These are phyloP conservation scores for Oncorhynchus nerka DNA, from an alignment of 2,113 vertebrate species.

Conservation along the genomic window DNA sequence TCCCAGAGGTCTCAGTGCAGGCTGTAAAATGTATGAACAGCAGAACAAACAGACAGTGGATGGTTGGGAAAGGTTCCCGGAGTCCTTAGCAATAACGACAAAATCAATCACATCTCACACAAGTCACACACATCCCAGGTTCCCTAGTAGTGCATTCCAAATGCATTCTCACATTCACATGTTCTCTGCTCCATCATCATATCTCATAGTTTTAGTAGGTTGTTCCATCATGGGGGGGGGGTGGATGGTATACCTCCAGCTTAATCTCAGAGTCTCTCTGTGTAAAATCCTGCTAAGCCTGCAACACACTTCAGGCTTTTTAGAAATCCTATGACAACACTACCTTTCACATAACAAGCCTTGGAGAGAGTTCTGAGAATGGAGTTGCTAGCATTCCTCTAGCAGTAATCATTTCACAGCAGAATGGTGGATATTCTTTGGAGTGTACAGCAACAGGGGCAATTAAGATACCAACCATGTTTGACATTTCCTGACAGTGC, in stretches of 20 bases:
- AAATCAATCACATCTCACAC: constrained; percentile 77
- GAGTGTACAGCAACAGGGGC: no score
- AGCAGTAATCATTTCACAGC: background rate
- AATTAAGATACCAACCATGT: no score
- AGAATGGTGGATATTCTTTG: no score
- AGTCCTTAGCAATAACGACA: constrained; percentile 83
- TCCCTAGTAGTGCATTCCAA: constrained; percentile 56
- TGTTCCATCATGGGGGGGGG: constrained; percentile 38
- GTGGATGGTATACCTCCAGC: background rate
- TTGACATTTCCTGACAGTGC: no score
- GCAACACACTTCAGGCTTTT: background rate
- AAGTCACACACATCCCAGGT: constrained; percentile 61
- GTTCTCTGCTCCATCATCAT: constrained; percentile 55
- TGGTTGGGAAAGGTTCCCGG: constrained; percentile 75
- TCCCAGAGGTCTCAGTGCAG: constrained; percentile 64
- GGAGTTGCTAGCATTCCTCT: background rate
- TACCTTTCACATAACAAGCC: background rate
- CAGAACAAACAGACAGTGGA: constrained; percentile 76
- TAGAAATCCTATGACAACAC: background rate
- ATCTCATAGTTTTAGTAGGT: constrained; percentile 34
- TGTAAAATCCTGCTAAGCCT: background rate
- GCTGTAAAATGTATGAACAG: constrained; percentile 76
- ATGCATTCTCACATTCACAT: constrained; percentile 60
- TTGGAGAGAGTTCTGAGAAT: background rate
- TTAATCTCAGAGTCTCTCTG: constrained; percentile 20